Evolutionary conservation across 2,888 invertebrate species (phyloP), one percentile per base, ranked within the genome.

Genomic region (Phragmatobia fuliginosa): DNA sequence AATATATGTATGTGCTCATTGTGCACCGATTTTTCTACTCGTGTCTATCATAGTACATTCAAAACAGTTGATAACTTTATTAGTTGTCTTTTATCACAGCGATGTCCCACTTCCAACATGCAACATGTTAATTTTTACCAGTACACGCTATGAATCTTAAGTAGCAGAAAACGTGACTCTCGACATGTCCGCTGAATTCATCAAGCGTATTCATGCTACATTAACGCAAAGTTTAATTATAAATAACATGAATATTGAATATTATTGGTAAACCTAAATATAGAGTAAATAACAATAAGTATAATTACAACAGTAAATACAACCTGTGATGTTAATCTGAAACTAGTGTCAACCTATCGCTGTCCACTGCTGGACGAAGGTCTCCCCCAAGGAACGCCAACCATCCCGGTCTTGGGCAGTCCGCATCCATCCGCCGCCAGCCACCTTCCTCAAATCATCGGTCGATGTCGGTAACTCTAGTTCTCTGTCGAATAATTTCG

Each of bases 71-170:
- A 70, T 67, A 62, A 70, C 16, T 56, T 75, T 70, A 73, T 62
- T 25, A 33, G 74, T 70, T 76, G 80, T 75, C 80, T 78, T 85
- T 81, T 78, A 83, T 81, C 76, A 80, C 73, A 70, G 66, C 70
- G 77, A 79, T 82, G 80, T 68, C 79, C 85, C 78, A 83, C 79
- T 82, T 85, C 71, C 28, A 25, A 59, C 82, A 82, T 81, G 82
- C 80, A 80, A 82, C 75, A 81, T 81, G 81, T 77, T 77, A 81
- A 82, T 81, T 75, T 77, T 72, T 75, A 75, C 81, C 81, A 82
- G 70, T 68, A 77, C 73, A 77, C 75, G 83, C 72, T 77, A 85
- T 85, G 82, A 83, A 84, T 84, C 75, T 80, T 76, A 83, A 85
- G 71, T 58, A n/a, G 58, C 71, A 77, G 72, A 68, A 65, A 75